Evolutionary conservation across 1,140 invertebrate species (phyloP), one percentile per base, ranked within the genome.

Genomic region (Mesaphorura yosii): DNA sequence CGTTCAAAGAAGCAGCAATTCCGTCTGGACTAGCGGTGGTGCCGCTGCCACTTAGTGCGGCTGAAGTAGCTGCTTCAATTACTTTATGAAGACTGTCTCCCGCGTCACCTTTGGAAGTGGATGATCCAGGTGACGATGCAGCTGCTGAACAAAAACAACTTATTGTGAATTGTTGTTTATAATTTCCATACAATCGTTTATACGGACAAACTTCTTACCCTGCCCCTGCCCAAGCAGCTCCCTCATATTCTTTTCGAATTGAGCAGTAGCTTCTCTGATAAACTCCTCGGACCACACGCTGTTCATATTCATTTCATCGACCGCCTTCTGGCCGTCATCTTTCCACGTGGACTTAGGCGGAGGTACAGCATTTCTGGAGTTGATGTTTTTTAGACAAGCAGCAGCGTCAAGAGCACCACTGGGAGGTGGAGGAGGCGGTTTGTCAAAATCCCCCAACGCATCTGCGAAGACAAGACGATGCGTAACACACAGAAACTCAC

Each of bases 261-360:
- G 75, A 17, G 69, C 66, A 0, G 76, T 76, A 0, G 77, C 76
- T 63, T 78, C 73, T 53, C 76, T 74, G 10, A 79, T 73, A 61
- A 80, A 79, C 55, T 80, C 78, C 44, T 78, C 75, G 23, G 72
- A 73, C 78, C 78, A 78, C 69, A 76, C 63, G 65, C 69, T 31
- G 65, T 68, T 25, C 40, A 53, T 50, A 22, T 53, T 39, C 3
- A 12, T 29, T 44, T 14, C 42, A 1, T 12, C n/a, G n/a, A 15
- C 38, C 37, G 5, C 2, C 27, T 14, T 25, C 4, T 5, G 23
- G 10, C 7, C 7, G n/a, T n/a, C n/a, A n/a, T n/a, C n/a, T n/a
- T n/a, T n/a, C n/a, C n/a, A n/a, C n/a, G n/a, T n/a, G n/a, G n/a
- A n/a, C n/a, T n/a, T n/a, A n/a, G n/a, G n/a, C n/a, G n/a, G n/a